Conservation (phyloP, 1,140 invertebrate genomes). For the Drosophila nebulosa region DNA sequence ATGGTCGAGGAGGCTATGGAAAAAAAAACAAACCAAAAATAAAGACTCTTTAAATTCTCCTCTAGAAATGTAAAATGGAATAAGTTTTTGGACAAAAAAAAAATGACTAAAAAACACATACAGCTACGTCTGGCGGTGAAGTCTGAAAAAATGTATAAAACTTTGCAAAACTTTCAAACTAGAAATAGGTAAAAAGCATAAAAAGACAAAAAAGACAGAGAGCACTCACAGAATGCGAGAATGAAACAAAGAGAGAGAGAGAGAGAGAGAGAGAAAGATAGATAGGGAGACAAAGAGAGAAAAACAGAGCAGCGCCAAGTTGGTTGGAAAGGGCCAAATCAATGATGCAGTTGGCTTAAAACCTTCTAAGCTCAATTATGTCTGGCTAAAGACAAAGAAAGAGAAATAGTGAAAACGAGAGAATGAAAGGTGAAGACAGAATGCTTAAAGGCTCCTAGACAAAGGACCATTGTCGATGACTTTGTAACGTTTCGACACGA, state of each 20-base stretch:
- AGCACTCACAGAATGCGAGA: slow-evolving; percentile 19
- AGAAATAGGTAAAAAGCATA: neutral
- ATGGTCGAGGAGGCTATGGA: neutral
- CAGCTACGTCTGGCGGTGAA: slow-evolving; percentile 67
- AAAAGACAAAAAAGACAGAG: too few relatives aligned
- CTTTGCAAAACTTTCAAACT: slow-evolving; percentile 53
- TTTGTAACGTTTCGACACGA: neutral
- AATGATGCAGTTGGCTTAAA: slow-evolving; percentile 72
- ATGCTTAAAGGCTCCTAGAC: neutral
- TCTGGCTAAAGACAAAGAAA: slow-evolving; percentile 13
- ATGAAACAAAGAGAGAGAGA: slow-evolving; percentile 2
- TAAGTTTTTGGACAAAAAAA: slow-evolving; percentile 48
- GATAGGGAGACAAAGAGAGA: neutral
- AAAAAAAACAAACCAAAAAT: neutral
- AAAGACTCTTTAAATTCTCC: slow-evolving; percentile 43
- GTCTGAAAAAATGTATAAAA: slow-evolving; percentile 36
- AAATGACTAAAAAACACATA: slow-evolving; percentile 15
- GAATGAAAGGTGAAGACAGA: neutral
- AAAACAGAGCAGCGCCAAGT: neutral
- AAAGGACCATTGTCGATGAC: slow-evolving; percentile 44
- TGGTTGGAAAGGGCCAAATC: slow-evolving; percentile 44
- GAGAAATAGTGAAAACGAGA: neutral
- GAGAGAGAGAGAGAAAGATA: neutral
- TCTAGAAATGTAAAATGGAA: slow-evolving; percentile 54
- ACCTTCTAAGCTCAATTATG: slow-evolving; percentile 74